Base-by-base conservation (phyloP, 2,113 vertebrate genomes). In the Corythornis madagascariensis region DNA sequence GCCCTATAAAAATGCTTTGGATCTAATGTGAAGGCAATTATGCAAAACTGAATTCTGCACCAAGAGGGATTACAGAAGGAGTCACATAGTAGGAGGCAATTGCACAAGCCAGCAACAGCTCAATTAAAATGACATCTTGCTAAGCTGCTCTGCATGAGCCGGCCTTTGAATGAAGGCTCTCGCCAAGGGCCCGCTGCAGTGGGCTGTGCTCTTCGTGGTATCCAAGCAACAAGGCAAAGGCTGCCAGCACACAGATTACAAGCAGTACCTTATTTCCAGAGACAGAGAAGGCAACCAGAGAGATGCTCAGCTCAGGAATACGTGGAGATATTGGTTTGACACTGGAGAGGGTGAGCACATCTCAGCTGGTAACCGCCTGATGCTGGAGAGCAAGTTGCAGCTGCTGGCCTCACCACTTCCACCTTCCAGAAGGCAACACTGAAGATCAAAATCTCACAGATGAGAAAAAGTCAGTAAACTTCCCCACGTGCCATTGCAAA, bases 161-260 rank as follows among this genome's bases (percentile, higher is more conserved):
- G 0, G 59, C 63, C 77, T 83, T 63, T 73, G 45, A 83, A 85
- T 43, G 70, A 83, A 61, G 56, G 77, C 80, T 90, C 73, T 19
- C 1, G 2, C 56, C 8, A 0, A 90, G 72, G 70, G 81, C 24
- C 72, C 0, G 1, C 77, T 22, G 48, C 8, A 56, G 67, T 2
- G 11, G 67, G 69, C 52, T 64, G 22, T 17, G 67, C 73, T 80
- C 64, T 69, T 38, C 14, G 26, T 15, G 5, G 96, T 95, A 93
- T 91, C 96, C 97, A 96, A 91, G 97, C 97, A 98, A 97, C 96
- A 28, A 1, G 0, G 42, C 88, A 80, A 55, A 84, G 86, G 64
- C 82, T 78, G 48, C 74, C 66, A 83, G 92, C 91, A 84, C 82
- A 78, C 33, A 25, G 17, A 55, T 12, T 33, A 77, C 57, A 26